These are phyloP conservation scores for Cephus nigrinus DNA, from an alignment of 2,888 invertebrate species.

Conservation along the genomic window DNA sequence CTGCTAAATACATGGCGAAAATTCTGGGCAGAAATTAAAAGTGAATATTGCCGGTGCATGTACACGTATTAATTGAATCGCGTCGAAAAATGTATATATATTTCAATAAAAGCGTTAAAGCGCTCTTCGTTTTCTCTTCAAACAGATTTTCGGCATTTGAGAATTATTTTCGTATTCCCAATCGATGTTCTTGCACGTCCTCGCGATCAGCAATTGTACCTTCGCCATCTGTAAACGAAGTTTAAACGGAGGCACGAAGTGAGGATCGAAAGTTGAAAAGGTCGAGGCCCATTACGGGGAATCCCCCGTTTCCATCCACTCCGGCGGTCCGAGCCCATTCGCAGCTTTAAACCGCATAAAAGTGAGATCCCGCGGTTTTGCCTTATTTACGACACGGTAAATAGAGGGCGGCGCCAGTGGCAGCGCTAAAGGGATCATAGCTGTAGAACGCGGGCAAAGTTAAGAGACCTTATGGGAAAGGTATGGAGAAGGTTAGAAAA, in stretches of 20 bases:
- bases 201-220: not conserved
- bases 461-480: not conserved
- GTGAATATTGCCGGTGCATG: not conserved
- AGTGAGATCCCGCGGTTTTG: conserved; percentile 43
- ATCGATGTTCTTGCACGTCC: not conserved
- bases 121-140: not conserved
- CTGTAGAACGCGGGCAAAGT: not conserved
- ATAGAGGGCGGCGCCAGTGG: conserved; percentile 3
- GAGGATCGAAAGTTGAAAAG: not conserved
- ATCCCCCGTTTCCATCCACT: conserved; percentile 1
- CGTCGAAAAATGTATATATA: not conserved
- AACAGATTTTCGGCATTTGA: not conserved
- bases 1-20: not conserved
- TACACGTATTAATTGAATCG: not conserved
- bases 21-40: not conserved
- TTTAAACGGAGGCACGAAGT: not conserved
- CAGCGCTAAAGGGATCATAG: not conserved
- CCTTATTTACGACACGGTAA: conserved; percentile 48
- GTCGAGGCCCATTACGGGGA: not conserved
- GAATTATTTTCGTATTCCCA: not conserved
- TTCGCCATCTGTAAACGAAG: not conserved
- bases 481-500: not conserved
- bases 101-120: not conserved
- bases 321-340: conserved; percentile 16
- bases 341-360: conserved; percentile 54